Base-by-base conservation (phyloP, 2,888 invertebrate species). In the Dexiosoma caninum region DNA sequence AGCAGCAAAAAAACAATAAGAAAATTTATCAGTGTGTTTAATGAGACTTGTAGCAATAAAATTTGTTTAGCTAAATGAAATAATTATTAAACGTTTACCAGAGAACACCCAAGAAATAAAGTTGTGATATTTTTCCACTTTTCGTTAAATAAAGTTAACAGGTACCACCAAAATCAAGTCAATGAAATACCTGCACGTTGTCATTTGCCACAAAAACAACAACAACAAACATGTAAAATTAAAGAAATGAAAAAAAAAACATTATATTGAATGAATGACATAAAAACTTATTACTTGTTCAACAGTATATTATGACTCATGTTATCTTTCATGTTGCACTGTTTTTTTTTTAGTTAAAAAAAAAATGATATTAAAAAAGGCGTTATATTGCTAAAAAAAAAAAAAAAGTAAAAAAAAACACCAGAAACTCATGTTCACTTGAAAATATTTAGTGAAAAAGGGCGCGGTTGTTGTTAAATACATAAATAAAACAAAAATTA, bases 311-410 rank as follows among this genome's bases (percentile, higher is more conserved):
- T 59, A 40, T 78, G 77, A 78, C 32, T 78, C 77, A 78, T 71
- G 70, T 78, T 78, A 78, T 71, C 64, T 71, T 62, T 53, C 32
- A 16, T 19, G 35, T 19, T 35, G 32, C 7, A 19, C 32, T 57
- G 30, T 35, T 57, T n/a, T 27, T 30, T 67, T 66, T 40, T 27
- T 67, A 49, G 46, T 59, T 70, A 35, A 49, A 46, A 37, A 70
- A 49, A 64, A 35, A 37, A 53, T 53, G 42, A 53, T 71, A 59
- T 67, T 66, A 66, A 66, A 77, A 81, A 81, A 72, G 81, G 81
- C 81, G 77, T 81, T 72, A 51, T 77, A 72, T 72, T 81, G 81
- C 81, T 72, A 80, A 80, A 78, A 78, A 35, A 57, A n/a, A 42
- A 53, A 10, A n/a, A n/a, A n/a, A n/a, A n/a, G n/a, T n/a, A 10